A percentile compares a stretch with the other conserved stretches of the same genome.
Conservation (phyloP, 2,888 invertebrate genomes). For the Harpagoxenus sublaevis region DNA sequence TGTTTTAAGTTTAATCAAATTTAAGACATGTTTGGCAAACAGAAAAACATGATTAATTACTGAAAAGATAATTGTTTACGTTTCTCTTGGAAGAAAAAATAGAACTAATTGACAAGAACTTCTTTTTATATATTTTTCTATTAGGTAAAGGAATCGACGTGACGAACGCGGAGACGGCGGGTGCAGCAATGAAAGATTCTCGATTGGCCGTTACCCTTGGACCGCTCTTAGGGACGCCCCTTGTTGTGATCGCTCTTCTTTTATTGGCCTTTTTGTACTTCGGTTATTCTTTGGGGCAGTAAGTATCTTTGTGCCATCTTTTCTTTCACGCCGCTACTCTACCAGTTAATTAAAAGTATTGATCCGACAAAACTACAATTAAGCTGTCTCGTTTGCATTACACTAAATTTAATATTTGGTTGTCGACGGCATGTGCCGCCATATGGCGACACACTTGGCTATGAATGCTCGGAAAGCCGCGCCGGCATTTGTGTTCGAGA, state of each 20-base stretch:
- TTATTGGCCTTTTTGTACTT: conserved; percentile 75
- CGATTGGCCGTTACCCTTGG: conserved; percentile 69
- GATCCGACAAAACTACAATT: not conserved
- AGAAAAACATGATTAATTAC: not conserved
- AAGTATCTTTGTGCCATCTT: conserved; percentile 70
- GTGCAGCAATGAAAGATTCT: conserved; percentile 75
- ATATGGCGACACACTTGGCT: not conserved
- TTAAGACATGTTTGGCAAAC: not conserved
- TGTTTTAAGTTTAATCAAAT: not conserved
- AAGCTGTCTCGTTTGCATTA: not conserved
- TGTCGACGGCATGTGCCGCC: not conserved
- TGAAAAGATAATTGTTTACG: not conserved
- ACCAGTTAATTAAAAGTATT: not conserved
- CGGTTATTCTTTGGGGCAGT: conserved; percentile 81
- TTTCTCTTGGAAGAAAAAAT: not conserved
- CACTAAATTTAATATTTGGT: conserved; percentile 5
- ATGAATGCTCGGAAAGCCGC: not conserved
- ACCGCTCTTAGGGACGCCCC: conserved; percentile 77
- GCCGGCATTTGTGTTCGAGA: conserved; percentile 12
- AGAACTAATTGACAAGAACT: not conserved
- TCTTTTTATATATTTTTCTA: not conserved
- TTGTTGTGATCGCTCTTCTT: conserved; percentile 74
- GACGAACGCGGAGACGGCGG: conserved; percentile 71
- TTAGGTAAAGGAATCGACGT: conserved; percentile 76
- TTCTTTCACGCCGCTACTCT: not conserved